Evolutionary conservation across 2,888 invertebrate species (phyloP), one percentile per base, ranked within the genome.

Genomic region (Pseudococcus longispinus): DNA sequence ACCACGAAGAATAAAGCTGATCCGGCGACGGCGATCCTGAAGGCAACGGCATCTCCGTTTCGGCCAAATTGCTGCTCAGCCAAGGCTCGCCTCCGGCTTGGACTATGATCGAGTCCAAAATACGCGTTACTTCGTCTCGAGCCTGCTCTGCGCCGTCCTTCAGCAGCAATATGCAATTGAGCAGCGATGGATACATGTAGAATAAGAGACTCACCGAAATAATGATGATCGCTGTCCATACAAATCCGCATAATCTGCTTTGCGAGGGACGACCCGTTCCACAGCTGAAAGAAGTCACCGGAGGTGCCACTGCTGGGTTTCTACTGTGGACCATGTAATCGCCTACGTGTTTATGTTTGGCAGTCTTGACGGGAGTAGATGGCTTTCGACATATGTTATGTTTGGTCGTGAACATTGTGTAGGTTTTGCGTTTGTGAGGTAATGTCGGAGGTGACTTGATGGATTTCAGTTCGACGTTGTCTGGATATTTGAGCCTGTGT

Each of bases 61-160:
- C 23, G 23, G 8, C 13, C 9, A 23, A 0, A 60, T 15, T 55
- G 4, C 60, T 6, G 11, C 60, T 15, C 8, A 60, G 23, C 60
- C 60, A 60, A 20, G 60, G 23, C 0, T 23, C 15, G 9, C 23
- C 60, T 60, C 60, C 60, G 2, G 60, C 60, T 11, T 32, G 18
- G 4, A 32, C 74, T 32, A 74, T 32, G 20, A 74, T 80, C 32
- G 77, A 42, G 9, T 80, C 77, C 1, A 80, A 3, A 29, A 80
- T n/a, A 20, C 42, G 77, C 5, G 77, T 42, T n/a, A 80, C 32
- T 13, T 42, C 77, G 6, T 80, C 77, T 6, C 20, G n/a, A 6
- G 77, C 18, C n/a, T 80, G 77, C 11, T 80, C 77, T 8, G 77
- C 42, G 9, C 77, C 42, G n/a, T 80, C 77, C 23, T 80, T 80